A percentile compares a stretch with the other conserved stretches of the same genome.
Evolutionary conservation across 2,797 vertebrate species (phyloP).

Genomic region (Gila robusta): DNA sequence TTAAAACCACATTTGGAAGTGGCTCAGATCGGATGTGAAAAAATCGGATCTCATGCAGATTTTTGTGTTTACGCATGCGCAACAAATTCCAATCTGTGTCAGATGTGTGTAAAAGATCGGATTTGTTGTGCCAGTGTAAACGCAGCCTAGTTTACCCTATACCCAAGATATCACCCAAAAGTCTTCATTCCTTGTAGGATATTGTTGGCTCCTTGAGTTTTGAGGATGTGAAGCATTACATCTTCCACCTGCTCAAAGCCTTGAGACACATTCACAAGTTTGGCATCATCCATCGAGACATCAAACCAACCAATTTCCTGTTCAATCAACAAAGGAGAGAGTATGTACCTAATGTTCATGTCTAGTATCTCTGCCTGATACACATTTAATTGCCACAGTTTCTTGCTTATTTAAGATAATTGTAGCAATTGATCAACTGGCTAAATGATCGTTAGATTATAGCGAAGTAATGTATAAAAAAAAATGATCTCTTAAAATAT

Average conservation of each 20-base stretch:
- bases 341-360: conserved; percentile 77
- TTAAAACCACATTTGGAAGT: no score
- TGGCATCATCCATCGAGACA: conserved; percentile 96
- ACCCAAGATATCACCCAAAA: conserved; percentile 15
- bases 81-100: no score
- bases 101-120: no score
- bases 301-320: conserved; percentile 85
- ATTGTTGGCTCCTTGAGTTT: conserved; percentile 88
- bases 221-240: conserved; percentile 92
- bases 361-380: not conserved
- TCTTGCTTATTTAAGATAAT: not conserved
- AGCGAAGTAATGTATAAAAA: not conserved
- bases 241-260: conserved; percentile 92
- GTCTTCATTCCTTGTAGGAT: conserved; percentile 80
- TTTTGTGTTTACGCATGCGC: no score
- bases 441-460: not conserved
- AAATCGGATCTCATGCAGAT: no score
- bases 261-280: conserved; percentile 93
- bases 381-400: not conserved
- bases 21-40: no score
- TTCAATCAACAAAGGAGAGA: conserved; percentile 85
- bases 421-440: not conserved
- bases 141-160: not conserved
- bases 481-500: not conserved
- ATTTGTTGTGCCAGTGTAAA: no score